Evolutionary conservation across 2,113 vertebrate species (phyloP).

Genomic region (Grantiella picta): DNA sequence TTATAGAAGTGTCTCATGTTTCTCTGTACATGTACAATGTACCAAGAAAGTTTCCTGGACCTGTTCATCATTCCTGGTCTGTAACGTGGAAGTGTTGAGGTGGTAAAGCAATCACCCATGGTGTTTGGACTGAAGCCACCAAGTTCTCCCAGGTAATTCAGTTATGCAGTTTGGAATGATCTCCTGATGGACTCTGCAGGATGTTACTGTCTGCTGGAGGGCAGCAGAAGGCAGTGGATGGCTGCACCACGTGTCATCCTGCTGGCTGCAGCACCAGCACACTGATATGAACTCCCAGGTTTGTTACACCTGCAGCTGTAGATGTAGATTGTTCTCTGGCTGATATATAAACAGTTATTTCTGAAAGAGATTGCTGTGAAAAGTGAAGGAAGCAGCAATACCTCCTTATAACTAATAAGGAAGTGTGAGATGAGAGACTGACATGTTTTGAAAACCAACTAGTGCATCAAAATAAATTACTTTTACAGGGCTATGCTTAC

Average conservation of each 20-base stretch:
- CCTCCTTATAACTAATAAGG: background rate
- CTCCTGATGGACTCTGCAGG: background rate
- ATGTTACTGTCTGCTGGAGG: background rate
- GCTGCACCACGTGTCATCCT: rapidly evolving
- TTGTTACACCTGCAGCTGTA: background rate
- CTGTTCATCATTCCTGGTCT: background rate
- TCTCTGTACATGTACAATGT: background rate
- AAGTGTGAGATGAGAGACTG: background rate
- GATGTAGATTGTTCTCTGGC: background rate
- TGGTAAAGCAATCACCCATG: background rate
- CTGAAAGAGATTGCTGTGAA: background rate
- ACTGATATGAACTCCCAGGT: background rate
- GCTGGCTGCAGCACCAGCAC: background rate
- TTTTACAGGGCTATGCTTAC: background rate
- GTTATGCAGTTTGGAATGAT: background rate
- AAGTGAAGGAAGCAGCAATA: background rate
- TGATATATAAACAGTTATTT: background rate
- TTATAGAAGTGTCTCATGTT: background rate
- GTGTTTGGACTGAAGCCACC: background rate
- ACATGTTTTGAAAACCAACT: background rate
- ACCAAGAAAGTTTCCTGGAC: background rate
- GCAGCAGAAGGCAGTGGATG: background rate
- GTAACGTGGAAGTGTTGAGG: rapidly evolving
- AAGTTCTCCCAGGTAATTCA: background rate
- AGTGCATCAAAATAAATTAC: background rate